Percentiles rank a stretch among this genome's conserved stretches.
These are phyloP conservation scores for Chaunax sp. DNA, from an alignment of 2,797 vertebrate genomes.

Conservation along the genomic window DNA sequence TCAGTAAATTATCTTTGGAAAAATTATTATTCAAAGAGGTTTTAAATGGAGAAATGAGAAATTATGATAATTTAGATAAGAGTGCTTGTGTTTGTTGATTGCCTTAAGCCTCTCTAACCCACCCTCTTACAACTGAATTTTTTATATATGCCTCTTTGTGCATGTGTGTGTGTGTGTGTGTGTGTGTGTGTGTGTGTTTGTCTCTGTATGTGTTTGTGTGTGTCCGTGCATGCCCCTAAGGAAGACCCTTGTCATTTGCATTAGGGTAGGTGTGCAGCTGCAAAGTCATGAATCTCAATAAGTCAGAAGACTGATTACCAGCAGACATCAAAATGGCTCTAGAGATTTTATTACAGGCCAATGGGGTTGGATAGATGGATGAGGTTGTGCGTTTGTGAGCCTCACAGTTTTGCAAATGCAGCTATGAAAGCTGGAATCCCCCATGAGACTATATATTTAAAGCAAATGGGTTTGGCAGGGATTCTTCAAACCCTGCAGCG, in stretches of 20 bases:
- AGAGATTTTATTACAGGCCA: constrained; percentile 45
- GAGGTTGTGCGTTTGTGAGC: constrained; percentile 8
- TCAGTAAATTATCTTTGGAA: constrained; percentile 36
- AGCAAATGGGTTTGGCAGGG: not conserved
- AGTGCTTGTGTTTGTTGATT: constrained; percentile 17
- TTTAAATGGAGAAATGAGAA: constrained; percentile 40
- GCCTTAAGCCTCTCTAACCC: not conserved
- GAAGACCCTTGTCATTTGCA: constrained; percentile 43
- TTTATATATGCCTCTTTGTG: not conserved
- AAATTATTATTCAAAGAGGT: constrained; percentile 27
- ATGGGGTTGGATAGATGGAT: constrained; percentile 18
- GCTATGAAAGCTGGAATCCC: not conserved
- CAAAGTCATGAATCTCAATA: constrained; percentile 67
- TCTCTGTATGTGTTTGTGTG: constrained; percentile 16
- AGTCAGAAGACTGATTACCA: constrained; percentile 53
- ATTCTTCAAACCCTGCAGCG: not conserved
- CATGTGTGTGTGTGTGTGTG: constrained; percentile 3
- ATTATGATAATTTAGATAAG: constrained; percentile 30
- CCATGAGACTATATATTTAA: not conserved
- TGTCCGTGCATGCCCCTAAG: constrained; percentile 10
- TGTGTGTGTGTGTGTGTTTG: constrained; percentile 9
- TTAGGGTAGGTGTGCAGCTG: constrained; percentile 56
- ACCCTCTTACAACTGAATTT: not conserved
- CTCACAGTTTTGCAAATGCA: constrained; percentile 5
- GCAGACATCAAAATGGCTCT: constrained; percentile 47